These are phyloP conservation scores for Neoniphon sammara DNA, from an alignment of 2,797 vertebrate genomes.

Conservation along the genomic window DNA sequence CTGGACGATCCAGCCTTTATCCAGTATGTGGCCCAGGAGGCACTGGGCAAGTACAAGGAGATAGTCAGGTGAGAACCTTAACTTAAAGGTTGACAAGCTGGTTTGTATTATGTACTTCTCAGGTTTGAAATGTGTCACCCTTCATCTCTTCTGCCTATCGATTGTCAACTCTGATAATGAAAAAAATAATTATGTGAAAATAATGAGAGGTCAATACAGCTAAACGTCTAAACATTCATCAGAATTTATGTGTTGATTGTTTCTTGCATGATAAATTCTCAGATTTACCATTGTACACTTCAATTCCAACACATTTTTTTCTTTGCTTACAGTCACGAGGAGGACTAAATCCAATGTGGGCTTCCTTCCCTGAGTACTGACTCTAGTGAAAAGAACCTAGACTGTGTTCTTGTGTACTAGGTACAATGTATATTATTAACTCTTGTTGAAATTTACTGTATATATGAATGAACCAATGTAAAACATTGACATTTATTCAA, in stretches of 20 bases:
- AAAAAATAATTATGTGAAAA: no score
- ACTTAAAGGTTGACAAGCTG: background rate
- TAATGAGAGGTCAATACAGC: background rate
- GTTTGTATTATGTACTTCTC: background rate
- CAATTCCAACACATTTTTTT: background rate
- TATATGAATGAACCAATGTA: constrained; percentile 12
- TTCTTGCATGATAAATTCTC: background rate
- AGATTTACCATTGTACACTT: background rate
- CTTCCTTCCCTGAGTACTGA: constrained; percentile 9
- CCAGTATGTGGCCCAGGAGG: constrained; percentile 85
- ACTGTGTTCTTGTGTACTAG: constrained; percentile 31
- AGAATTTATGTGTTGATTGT: background rate
- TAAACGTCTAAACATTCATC: background rate
- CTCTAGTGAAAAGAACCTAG: constrained; percentile 32
- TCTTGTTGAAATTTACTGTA: constrained; percentile 33
- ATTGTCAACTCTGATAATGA: no score
- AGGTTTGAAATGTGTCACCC: background rate
- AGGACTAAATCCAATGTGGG: constrained; percentile 44
- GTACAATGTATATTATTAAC: constrained; percentile 1
- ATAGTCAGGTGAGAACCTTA: constrained; percentile 72
- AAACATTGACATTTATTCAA: background rate
- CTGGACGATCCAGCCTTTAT: constrained; percentile 85
- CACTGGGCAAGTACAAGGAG: constrained; percentile 87
- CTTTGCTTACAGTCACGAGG: constrained; percentile 67
- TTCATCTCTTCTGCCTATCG: background rate